Evolutionary conservation across 2,113 vertebrate species (phyloP).

Genomic region (Melanerpes formicivorus): DNA sequence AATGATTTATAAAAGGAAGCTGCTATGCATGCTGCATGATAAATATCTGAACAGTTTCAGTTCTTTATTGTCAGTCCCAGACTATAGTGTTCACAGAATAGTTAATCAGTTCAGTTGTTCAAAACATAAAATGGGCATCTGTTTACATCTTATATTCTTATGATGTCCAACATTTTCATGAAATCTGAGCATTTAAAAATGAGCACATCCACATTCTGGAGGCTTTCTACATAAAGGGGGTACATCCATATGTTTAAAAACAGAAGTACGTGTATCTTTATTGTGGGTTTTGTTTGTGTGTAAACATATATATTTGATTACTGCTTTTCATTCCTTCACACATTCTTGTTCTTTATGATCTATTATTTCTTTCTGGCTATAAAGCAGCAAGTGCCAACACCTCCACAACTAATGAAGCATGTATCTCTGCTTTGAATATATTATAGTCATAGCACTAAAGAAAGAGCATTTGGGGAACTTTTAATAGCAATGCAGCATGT

Average conservation of each 20-base stretch:
- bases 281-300: not conserved
- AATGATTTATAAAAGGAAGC: conserved; percentile 9
- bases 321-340: conserved; percentile 8
- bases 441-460: conserved; percentile 24
- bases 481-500: conserved; percentile 30
- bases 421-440: conserved; percentile 46
- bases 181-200: not conserved
- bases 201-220: not conserved
- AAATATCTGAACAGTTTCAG: not conserved
- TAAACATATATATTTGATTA: conserved; percentile 26
- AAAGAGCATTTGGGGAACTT: conserved; percentile 42
- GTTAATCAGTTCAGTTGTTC: not conserved
- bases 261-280: not conserved
- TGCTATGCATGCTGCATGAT: not conserved
- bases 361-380: conserved; percentile 43
- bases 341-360: conserved; percentile 51
- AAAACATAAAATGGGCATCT: not conserved
- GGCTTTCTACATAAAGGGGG: not conserved
- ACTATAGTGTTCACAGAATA: not conserved
- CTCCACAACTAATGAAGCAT: conserved; percentile 43
- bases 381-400: conserved; percentile 49
- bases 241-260: not conserved
- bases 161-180: not conserved
- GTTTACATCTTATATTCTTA: not conserved
- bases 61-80: not conserved